These are phyloP conservation scores for Neosalanx taihuensis DNA, from an alignment of 2,797 vertebrate genomes.

Conservation along the genomic window DNA sequence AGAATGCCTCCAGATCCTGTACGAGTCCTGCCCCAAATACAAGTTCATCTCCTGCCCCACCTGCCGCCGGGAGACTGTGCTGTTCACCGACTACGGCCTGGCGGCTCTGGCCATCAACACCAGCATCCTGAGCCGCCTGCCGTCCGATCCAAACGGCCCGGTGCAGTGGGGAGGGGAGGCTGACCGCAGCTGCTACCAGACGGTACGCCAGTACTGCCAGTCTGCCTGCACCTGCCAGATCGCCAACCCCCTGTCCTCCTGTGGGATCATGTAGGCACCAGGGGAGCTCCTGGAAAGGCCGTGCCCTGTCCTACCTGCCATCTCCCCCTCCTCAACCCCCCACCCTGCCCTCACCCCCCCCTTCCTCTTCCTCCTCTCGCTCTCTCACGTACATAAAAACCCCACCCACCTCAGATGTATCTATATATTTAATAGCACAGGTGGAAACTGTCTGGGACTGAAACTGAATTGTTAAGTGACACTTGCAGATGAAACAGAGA, in stretches of 20 bases:
- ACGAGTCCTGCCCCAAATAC: conserved; percentile 98
- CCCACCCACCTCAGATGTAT: conserved; percentile 71
- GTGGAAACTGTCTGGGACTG: conserved; percentile 71
- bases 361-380: conserved; percentile 25
- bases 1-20: conserved; percentile 98
- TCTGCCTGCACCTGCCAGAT: conserved; percentile 97
- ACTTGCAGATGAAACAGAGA: conserved; percentile 55
- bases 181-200: conserved; percentile 99
- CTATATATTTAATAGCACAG: conserved; percentile 81
- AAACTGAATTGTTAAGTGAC: conserved; percentile 64
- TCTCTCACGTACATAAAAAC: conserved; percentile 53
- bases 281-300: conserved; percentile 39
- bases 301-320: conserved; percentile 32
- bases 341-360: not conserved
- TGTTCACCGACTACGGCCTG: conserved; percentile 98
- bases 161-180: conserved; percentile 94
- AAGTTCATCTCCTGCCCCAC: conserved; percentile 99
- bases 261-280: conserved; percentile 90
- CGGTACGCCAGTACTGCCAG: conserved; percentile 98
- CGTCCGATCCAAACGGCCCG: conserved; percentile 82
- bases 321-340: conserved; percentile 37
- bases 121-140: conserved; percentile 95
- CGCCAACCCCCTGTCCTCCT: conserved; percentile 93
- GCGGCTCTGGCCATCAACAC: conserved; percentile 97
- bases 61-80: conserved; percentile 95